Evolutionary conservation across 2,113 vertebrate genomes (phyloP).

Genomic region (Chaetura pelagica): DNA sequence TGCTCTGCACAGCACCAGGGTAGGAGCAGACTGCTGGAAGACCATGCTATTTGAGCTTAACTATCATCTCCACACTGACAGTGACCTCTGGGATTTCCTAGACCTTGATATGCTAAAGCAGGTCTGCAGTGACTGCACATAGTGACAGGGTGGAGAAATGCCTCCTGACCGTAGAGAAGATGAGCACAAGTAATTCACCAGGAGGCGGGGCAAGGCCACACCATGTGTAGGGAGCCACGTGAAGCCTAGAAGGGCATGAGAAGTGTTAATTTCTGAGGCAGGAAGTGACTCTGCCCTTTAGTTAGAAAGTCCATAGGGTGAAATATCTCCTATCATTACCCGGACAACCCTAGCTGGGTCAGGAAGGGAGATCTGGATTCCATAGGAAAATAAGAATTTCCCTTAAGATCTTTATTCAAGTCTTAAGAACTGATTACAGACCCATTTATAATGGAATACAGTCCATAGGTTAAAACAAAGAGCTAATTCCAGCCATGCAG

Average conservation of each 20-base stretch:
- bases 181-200: not conserved
- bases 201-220: not conserved
- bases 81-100: not conserved
- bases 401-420: not conserved
- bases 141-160: not conserved
- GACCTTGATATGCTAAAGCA: not conserved
- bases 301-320: not conserved
- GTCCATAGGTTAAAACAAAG: not conserved
- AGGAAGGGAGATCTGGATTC: not conserved
- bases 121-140: not conserved
- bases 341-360: not conserved
- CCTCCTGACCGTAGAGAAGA: rapidly evolving
- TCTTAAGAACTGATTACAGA: not conserved
- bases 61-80: not conserved
- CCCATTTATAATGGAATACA: rapidly evolving
- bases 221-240: rapidly evolving
- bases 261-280: not conserved
- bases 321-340: not conserved
- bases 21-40: not conserved
- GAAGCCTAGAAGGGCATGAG: not conserved
- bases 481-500: not conserved
- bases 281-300: not conserved
- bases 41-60: not conserved
- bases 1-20: not conserved
- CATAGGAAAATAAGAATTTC: not conserved